Conservation (phyloP, 2,113 vertebrate genomes). For the Rhinichthys klamathensis region DNA sequence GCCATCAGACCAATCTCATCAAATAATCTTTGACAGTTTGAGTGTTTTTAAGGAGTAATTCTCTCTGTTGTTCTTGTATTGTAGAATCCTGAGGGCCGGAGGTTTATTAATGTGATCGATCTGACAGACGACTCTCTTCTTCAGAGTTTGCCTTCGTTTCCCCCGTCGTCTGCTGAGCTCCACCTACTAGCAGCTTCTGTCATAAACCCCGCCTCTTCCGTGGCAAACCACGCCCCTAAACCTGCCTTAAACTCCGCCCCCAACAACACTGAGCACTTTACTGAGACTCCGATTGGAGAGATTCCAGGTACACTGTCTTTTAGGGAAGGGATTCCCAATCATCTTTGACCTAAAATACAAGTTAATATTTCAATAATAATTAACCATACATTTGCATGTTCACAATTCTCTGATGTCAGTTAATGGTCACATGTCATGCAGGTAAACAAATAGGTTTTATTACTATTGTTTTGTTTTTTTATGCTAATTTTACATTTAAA, state of each 20-base stretch:
- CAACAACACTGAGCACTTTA: not conserved
- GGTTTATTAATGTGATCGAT: slow-evolving; percentile 83
- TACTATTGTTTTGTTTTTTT: too few species aligned
- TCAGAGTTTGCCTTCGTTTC: slow-evolving; percentile 62
- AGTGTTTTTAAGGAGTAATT: not conserved
- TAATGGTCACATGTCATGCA: too few species aligned
- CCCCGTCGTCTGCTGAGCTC: slow-evolving; percentile 73
- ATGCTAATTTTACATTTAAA: too few species aligned
- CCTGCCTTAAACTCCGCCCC: slow-evolving; percentile 39
- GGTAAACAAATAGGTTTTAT: too few species aligned
- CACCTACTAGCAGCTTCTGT: slow-evolving; percentile 73
- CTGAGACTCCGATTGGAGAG: slow-evolving; percentile 26
- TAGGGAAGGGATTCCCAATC: not conserved
- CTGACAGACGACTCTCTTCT: slow-evolving; percentile 75
- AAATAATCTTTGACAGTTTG: not conserved
- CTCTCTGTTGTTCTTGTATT: slow-evolving; percentile 6
- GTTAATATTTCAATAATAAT: not conserved
- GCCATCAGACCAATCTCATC: not conserved
- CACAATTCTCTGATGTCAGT: too few species aligned
- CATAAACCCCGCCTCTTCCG: slow-evolving; percentile 60
- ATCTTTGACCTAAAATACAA: not conserved
- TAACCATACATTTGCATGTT: too few species aligned
- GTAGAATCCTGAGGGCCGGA: slow-evolving; percentile 65
- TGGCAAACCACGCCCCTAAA: slow-evolving; percentile 56
- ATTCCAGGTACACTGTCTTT: slow-evolving; percentile 56